These are phyloP conservation scores for Ptychochromis oligacanthus DNA, from an alignment of 2,113 vertebrate species.

Conservation along the genomic window DNA sequence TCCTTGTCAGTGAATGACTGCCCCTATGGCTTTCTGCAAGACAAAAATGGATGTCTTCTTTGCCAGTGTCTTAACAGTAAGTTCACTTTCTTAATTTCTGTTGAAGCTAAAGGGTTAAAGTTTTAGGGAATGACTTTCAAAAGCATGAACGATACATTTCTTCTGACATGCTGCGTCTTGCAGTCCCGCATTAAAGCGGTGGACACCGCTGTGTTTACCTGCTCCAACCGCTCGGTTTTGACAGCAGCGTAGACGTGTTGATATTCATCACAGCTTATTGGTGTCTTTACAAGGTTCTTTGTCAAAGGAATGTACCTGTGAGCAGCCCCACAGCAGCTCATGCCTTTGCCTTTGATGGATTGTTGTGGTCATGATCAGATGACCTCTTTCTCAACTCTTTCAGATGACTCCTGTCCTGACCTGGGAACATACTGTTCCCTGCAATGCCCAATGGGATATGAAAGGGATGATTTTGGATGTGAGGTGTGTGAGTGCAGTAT, in stretches of 20 bases:
- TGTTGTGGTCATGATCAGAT: constrained; percentile 5
- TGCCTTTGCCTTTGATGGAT: constrained; percentile 50
- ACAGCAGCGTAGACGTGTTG: constrained; percentile 20
- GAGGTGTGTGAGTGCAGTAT: constrained; percentile 81
- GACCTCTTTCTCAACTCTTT: constrained; percentile 62
- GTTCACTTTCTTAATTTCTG: constrained; percentile 27
- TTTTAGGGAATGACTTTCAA: not conserved
- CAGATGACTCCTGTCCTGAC: constrained; percentile 83
- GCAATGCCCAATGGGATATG: constrained; percentile 79
- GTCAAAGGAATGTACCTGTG: constrained; percentile 40
- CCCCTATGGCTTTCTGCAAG: constrained; percentile 81
- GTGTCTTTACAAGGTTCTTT: not conserved
- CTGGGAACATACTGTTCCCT: constrained; percentile 76
- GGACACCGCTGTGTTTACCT: not conserved
- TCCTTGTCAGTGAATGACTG: constrained; percentile 78
- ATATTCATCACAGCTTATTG: constrained; percentile 23
- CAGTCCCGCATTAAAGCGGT: not conserved
- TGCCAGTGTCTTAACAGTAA: constrained; percentile 84
- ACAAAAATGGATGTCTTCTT: constrained; percentile 81
- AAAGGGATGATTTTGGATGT: constrained; percentile 81
- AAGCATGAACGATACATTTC: not conserved
- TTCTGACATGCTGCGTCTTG: not conserved
- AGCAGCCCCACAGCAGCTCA: constrained; percentile 1
- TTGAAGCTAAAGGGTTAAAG: not conserved
- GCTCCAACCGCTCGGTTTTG: not conserved